A percentile compares a stretch with the other conserved stretches of the same genome.
Conservation (phyloP, 2,888 invertebrate genomes). For the Diachrysia chrysitis region DNA sequence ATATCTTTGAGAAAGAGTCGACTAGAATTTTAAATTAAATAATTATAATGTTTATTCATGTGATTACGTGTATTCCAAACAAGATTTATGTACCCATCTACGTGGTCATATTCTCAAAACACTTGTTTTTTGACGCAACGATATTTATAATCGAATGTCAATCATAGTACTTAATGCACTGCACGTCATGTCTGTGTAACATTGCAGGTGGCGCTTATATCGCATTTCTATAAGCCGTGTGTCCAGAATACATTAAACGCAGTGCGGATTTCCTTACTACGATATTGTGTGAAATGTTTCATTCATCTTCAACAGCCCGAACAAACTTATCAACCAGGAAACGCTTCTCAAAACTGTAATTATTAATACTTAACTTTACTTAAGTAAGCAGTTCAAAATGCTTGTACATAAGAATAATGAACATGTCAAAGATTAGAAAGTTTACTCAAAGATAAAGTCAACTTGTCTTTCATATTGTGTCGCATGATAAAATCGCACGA, state of each 20-base stretch:
- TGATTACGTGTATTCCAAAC: not conserved
- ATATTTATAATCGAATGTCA: conserved; percentile 49
- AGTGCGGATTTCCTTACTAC: conserved; percentile 51
- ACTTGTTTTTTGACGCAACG: conserved; percentile 29
- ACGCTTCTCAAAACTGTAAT: not conserved
- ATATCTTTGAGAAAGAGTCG: not conserved
- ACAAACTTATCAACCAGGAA: not conserved
- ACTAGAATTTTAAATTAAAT: not conserved
- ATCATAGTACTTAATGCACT: conserved; percentile 44
- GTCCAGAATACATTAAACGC: conserved; percentile 36
- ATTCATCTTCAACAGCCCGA: conserved; percentile 12
- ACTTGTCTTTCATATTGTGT: conserved; percentile 47
- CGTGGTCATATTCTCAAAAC: conserved; percentile 41
- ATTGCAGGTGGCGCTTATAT: conserved; percentile 46
- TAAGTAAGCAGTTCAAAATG: not conserved
- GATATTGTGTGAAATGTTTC: conserved; percentile 22
- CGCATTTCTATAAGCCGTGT: conserved; percentile 37
- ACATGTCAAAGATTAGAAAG: conserved; percentile 53
- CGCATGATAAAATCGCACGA: conserved; percentile 56
- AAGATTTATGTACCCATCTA: conserved; percentile 2
- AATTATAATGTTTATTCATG: not conserved
- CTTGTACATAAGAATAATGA: conserved; percentile 44
- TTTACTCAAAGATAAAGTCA: conserved; percentile 42
- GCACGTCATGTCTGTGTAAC: conserved; percentile 37
- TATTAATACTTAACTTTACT: not conserved